Evolutionary conservation across 2,113 vertebrate species (phyloP).

Genomic region (Monopterus albus): DNA sequence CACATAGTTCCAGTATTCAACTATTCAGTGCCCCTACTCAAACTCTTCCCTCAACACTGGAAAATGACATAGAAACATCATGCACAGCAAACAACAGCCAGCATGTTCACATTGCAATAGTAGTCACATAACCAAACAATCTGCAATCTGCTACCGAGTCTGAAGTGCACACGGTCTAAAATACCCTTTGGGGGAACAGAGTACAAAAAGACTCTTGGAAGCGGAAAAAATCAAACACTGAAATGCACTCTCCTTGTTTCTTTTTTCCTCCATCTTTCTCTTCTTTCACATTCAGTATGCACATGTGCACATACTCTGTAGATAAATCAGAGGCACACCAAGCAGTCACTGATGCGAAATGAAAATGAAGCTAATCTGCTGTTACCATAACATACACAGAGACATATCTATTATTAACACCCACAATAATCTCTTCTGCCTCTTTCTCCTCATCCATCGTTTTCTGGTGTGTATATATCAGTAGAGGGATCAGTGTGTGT

Average conservation of each 20-base stretch:
- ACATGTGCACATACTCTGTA: constrained; percentile 25
- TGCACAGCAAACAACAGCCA: constrained; percentile 55
- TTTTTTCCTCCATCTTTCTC: constrained; percentile 13
- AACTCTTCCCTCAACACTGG: constrained; percentile 47
- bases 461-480: too few species aligned
- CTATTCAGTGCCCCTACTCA: constrained; percentile 37
- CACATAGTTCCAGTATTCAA: constrained; percentile 20
- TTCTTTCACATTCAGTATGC: constrained; percentile 10
- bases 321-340: constrained; percentile 71
- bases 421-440: constrained; percentile 51
- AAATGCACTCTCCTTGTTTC: constrained; percentile 68
- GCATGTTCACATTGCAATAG: constrained; percentile 28
- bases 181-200: constrained; percentile 66
- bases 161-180: constrained; percentile 62
- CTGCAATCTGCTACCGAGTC: constrained; percentile 58
- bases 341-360: constrained; percentile 71
- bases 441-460: constrained; percentile 44
- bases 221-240: constrained; percentile 71
- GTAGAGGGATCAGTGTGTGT: constrained; percentile 52
- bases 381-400: constrained; percentile 67
- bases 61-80: constrained; percentile 56
- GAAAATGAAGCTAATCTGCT: constrained; percentile 77
- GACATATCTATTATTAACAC: constrained; percentile 75
- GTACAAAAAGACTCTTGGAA: constrained; percentile 72
- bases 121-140: constrained; percentile 65